Conservation (phyloP, 2,888 invertebrate genomes). For the Exocentrus adspersus region DNA sequence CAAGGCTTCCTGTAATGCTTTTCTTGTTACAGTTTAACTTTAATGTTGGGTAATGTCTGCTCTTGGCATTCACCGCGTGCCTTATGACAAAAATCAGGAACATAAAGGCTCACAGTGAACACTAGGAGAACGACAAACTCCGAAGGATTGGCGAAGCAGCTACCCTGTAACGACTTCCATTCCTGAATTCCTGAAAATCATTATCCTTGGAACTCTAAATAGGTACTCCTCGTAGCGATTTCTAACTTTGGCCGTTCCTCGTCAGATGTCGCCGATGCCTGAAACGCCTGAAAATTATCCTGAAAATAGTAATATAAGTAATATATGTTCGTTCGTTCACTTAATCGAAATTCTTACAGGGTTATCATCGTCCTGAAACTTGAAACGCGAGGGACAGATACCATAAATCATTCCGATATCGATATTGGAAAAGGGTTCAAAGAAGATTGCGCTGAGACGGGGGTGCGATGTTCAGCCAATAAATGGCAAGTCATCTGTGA, state of each 20-base stretch:
- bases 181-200: background rate
- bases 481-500: background rate
- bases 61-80: conserved; percentile 99
- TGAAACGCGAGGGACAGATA: background rate
- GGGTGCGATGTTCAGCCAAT: background rate
- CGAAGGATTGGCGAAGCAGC: background rate
- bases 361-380: no score
- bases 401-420: background rate
- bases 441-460: background rate
- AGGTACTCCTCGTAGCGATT: background rate
- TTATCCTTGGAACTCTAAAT: background rate
- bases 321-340: no score
- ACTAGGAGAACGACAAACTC: conserved; percentile 83
- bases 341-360: no score
- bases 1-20: no score
- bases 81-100: conserved; percentile 83
- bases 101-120: conserved; percentile 97
- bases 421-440: background rate
- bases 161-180: background rate
- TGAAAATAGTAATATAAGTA: background rate
- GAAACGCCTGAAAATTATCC: background rate
- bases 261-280: conserved; percentile 3
- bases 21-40: background rate
- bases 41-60: conserved; percentile 70
- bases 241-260: background rate